These are phyloP conservation scores for Helogale parvula DNA, from an alignment of 2,113 vertebrate genomes.

Conservation along the genomic window DNA sequence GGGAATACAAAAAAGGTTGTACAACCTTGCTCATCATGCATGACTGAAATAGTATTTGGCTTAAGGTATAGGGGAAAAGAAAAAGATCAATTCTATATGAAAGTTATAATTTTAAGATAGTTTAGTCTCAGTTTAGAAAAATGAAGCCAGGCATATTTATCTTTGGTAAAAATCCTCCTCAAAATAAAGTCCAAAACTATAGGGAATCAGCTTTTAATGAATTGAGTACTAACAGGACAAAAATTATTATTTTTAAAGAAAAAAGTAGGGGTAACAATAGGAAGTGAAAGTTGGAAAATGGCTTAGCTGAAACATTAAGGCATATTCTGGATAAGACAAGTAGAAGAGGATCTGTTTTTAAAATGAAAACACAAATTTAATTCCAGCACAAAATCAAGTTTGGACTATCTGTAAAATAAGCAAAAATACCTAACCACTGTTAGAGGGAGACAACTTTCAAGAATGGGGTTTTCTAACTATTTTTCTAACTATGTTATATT, in stretches of 20 bases:
- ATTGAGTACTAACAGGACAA: neutral
- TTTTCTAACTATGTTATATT: slow-evolving; percentile 44
- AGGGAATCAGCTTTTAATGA: neutral
- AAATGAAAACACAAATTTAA: slow-evolving; percentile 38
- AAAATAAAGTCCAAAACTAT: neutral
- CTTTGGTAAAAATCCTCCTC: neutral
- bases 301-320: neutral
- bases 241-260: neutral
- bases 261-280: neutral
- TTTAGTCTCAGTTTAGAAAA: neutral
- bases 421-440: neutral
- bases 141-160: neutral
- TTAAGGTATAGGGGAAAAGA: neutral
- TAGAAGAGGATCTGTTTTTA: neutral
- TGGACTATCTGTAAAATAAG: neutral
- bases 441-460: neutral
- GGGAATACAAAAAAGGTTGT: neutral
- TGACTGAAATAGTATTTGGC: neutral
- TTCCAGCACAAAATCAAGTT: neutral
- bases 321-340: neutral
- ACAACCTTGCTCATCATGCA: neutral
- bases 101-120: neutral
- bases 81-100: neutral
- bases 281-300: neutral
- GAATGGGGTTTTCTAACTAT: slow-evolving; percentile 10